A percentile compares a stretch with the other conserved stretches of the same genome.
These are phyloP conservation scores for Phalacrocorax pelagicus DNA, from an alignment of 2,113 vertebrate species.

Conservation along the genomic window DNA sequence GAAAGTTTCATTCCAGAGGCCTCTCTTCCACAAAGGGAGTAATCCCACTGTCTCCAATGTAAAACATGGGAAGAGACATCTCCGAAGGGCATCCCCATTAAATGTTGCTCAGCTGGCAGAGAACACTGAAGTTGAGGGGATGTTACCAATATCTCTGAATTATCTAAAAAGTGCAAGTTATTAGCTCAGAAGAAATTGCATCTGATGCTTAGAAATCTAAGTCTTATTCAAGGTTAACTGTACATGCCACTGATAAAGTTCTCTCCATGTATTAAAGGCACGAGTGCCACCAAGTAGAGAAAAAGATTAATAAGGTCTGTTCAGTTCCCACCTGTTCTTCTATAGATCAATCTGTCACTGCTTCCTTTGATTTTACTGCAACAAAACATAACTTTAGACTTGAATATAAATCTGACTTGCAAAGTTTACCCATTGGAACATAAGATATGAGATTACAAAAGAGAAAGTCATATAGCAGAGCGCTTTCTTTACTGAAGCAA, in stretches of 20 bases:
- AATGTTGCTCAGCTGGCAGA: neutral
- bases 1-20: neutral
- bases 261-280: neutral
- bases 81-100: neutral
- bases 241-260: neutral
- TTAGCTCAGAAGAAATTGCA: neutral
- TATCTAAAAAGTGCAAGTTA: neutral
- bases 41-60: too few relatives aligned
- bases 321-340: constrained; percentile 37
- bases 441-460: constrained; percentile 26
- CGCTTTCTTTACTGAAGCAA: constrained; percentile 31
- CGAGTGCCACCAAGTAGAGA: neutral
- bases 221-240: neutral
- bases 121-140: neutral
- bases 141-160: neutral
- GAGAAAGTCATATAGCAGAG: constrained; percentile 10
- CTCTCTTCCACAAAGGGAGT: neutral
- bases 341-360: constrained; percentile 40
- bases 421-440: constrained; percentile 52
- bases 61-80: neutral
- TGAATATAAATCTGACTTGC: constrained; percentile 59
- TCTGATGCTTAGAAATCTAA: neutral
- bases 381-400: constrained; percentile 46
- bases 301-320: constrained; percentile 33
- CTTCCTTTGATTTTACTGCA: constrained; percentile 48